Base-by-base conservation (phyloP, 1,140 invertebrate species). In the Sitodiplosis mosellana region DNA sequence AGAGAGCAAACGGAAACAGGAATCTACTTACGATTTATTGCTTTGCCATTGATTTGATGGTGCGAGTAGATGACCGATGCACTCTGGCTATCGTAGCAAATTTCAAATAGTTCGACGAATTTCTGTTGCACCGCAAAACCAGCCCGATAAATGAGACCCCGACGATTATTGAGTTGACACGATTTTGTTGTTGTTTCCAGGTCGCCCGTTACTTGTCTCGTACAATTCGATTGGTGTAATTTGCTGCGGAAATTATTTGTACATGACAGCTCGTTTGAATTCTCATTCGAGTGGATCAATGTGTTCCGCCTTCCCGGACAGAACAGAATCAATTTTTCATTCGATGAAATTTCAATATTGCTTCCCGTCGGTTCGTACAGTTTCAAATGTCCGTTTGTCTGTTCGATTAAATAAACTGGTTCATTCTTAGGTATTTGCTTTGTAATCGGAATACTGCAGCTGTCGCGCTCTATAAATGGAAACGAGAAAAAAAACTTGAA, bases 1-100 rank as follows among this genome's bases (percentile, higher is more conserved):
- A 21, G 20, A 20, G 1, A 18, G n/a, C 20, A 15, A 49, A 33
- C n/a, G 2, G 11, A 6, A 41, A 14, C 15, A 18, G 8, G 12
- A 50, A 18, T 20, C 1, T 22, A 47, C 33, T 47, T 47, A 47
- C 46, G 37, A 19, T 46, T 38, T 15, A 49, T 49, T 21, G 49
- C 27, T 14, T 33, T 42, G 14, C 52, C 52, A 33, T 49, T 46
- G 10, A 53, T 15, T 14, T 41, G 14, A 49, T 50, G 49, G 11
- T 46, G 46, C 4, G 53, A 20, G 11, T 50, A 48, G 33, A 52
- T 58, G 55, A 60, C 61, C 53, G 38, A 27, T 53, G 52, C 41
- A 65, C 52, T 47, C 69, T 66, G 7, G 20, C 20, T 43, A 43
- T 43, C 41, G 41, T 18, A 43, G 18, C 41, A 43, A 19, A 43